Base-by-base conservation (phyloP, 2,888 invertebrate genomes). In the Lobophora halterata region DNA sequence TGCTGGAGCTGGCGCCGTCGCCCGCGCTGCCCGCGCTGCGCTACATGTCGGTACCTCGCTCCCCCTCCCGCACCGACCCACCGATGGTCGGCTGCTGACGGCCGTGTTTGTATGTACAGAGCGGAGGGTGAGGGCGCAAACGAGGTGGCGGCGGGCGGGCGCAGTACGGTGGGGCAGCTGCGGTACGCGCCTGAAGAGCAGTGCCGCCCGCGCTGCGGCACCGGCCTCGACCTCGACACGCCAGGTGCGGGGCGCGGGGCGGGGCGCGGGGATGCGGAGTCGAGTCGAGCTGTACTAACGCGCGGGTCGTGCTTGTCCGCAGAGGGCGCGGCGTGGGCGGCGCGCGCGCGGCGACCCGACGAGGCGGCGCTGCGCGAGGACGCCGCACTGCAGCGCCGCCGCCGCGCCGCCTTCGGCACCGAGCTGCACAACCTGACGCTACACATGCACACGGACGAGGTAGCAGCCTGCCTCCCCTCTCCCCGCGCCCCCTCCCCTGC, bases 131-230 rank as follows among this genome's bases (percentile, higher is more conserved):
- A 38, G 33, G 54, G n/a, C 18, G 35, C n/a, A n/a, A n/a, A 41
- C 28, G 60, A 3, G 5, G 35, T 58, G 48, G 77, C 67, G 63
- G 62, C 8, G 54, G 14, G 40, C 10, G 70, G 71, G 2, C 58
- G 61, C 9, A 88, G 87, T 55, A 71, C 83, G 19, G 86, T 90
- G 47, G 92, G 91, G 19, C 89, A 75, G 79, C 90, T 89, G 69
- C 91, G 71, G 81, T 94, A 95, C 80, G 92, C 94, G 77, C 92
- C 95, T 6, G 90, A 92, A 61, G 78, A 88, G 26, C 89, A 90
- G 40, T 97, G 97, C 79, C 88, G 78, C 50, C 90, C 91, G 25
- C 85, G 90, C 61, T 96, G 95, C 79, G 96, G 95, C 80, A 89
- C 93, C 21, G 95, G 95, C 5, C 88, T 96, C 44, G 89, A 91